Evolutionary conservation across 2,113 vertebrate genomes (phyloP).

Genomic region (Mesoclemmys tuberculata): DNA sequence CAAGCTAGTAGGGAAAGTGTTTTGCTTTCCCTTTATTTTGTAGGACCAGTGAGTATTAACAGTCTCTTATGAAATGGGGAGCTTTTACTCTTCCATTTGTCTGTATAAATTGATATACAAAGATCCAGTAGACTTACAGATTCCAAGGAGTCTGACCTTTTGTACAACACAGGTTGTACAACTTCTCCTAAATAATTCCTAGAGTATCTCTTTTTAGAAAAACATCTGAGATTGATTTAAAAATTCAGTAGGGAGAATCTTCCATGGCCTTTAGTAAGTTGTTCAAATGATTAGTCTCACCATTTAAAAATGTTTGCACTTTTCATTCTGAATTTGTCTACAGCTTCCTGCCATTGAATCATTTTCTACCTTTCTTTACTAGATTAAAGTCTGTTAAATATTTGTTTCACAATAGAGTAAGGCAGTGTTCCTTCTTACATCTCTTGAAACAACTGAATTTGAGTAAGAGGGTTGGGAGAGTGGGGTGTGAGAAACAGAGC

Average conservation of each 20-base stretch:
- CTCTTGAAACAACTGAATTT: not conserved
- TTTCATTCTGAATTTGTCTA: not conserved
- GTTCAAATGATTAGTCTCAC: not conserved
- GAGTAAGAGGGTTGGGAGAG: not conserved
- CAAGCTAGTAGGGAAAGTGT: not conserved
- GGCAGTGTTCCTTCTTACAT: not conserved
- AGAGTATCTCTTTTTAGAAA: not conserved
- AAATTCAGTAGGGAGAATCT: not conserved
- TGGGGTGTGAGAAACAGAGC: not conserved
- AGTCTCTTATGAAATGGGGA: not conserved
- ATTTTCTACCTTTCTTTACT: not conserved
- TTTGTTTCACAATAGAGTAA: not conserved
- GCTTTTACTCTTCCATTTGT: not conserved
- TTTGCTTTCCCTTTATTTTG: not conserved
- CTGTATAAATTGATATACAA: not conserved
- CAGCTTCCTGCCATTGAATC: not conserved
- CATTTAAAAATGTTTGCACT: not conserved
- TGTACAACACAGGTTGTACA: not conserved
- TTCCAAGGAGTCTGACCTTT: not conserved
- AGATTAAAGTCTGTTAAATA: not conserved
- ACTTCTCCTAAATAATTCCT: not conserved
- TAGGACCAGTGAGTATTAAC: not conserved
- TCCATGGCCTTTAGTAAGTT: not conserved
- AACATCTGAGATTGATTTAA: not conserved
- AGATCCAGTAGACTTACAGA: rapidly evolving